A percentile compares a stretch with the other conserved stretches of the same genome.
phyloP scores from a whole-genome alignment of 2,113 vertebrate genomes.

The Centropus bengalensis region DNA sequence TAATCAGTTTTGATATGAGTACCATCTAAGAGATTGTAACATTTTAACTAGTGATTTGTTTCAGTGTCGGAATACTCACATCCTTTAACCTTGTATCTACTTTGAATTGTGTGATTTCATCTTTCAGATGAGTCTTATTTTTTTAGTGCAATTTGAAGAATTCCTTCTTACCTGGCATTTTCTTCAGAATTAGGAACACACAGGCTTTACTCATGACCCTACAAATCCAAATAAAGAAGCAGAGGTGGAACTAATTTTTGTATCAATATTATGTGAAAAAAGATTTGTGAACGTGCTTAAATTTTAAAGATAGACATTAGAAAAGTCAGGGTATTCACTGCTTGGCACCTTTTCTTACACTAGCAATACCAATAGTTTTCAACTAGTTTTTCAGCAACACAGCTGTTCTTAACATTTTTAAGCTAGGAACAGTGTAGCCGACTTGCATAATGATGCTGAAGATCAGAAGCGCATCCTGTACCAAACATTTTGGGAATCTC shows the following conservation, averaged over 20 bases:
- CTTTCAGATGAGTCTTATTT: neutral
- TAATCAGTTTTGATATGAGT: neutral
- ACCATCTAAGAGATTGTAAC: neutral
- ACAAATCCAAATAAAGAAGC: neutral
- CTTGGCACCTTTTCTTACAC: neutral
- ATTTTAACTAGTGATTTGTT: neutral
- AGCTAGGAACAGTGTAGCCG: neutral
- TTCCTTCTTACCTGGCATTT: neutral
- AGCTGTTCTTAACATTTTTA: conserved; percentile 44
- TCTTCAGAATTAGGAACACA: neutral
- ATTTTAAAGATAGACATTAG: neutral
- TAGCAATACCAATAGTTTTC: neutral
- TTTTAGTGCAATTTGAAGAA: neutral
- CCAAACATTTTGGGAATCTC: conserved; percentile 71
- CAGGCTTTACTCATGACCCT: neutral
- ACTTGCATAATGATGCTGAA: conserved; percentile 56
- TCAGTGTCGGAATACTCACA: neutral
- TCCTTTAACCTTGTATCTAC: neutral
- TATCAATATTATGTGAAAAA: neutral
- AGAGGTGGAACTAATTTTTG: neutral
- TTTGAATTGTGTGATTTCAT: neutral
- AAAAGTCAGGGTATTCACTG: neutral
- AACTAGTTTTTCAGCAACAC: neutral
- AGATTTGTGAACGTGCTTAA: neutral
- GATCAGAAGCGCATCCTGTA: conserved; percentile 61